Evolutionary conservation across 2,113 vertebrate species (phyloP), one percentile per base, ranked within the genome.

Genomic region (Leucoraja erinaceus): DNA sequence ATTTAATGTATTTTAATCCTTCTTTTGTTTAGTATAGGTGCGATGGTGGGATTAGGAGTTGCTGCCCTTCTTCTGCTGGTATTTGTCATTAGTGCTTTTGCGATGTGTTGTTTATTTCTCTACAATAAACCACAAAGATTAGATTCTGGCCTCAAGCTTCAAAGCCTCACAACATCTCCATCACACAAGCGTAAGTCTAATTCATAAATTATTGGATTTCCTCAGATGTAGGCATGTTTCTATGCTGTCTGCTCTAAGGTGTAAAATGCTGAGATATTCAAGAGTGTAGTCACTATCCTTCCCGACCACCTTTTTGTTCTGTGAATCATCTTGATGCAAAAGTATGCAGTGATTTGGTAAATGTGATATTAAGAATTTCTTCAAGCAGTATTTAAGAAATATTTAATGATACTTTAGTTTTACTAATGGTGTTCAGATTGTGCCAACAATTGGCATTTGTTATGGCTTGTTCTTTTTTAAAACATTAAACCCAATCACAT

Each of bases 91-190:
- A 96, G 95, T 47, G 93, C 95, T 90, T 96, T 95, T 93, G 94
- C 96, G 86, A 95, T 96, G 76, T 96, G 96, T 93, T 95, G 95
- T 93, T 94, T 97, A 91, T 96, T 96, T 94, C 94, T 96, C 56
- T 95, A 94, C 93, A 94, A 95, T 93, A 96, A 96, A 86, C 95
- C 95, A 93, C 95, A 94, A 93, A 94, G 93, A 93, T 94, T 95
- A 94, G 95, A 96, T 93, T 94, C 93, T 79, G 96, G 95, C 78
- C 95, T 96, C 90, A 95, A 95, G 93, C 94, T 95, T 77, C 95
- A 95, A 59, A 94, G 94, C 74, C 93, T 95, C 4, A 95, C 95
- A 66, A 93, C 93, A 70, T 92, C 94, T 90, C 70, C 61, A 92
- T 94, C 94, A 14, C 38, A 86, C 76, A 94, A 94, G 95, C 94